Evolutionary conservation across 2,797 vertebrate species (phyloP), one percentile per base, ranked within the genome.

Genomic region (Amphiprion clarkii): DNA sequence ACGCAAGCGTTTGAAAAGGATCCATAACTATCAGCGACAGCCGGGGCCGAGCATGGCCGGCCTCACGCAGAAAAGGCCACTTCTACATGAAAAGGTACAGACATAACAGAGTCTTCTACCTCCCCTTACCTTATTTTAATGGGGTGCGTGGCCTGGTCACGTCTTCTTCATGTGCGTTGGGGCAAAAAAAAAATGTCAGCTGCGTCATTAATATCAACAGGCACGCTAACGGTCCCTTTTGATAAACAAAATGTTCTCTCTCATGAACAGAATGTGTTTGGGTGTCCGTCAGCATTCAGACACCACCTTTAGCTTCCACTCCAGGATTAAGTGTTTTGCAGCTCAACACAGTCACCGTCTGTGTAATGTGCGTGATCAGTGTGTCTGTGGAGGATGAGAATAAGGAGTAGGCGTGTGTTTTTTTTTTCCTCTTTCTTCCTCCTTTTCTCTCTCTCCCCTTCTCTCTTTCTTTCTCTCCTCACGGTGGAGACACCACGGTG

Each of bases 11-110:
- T 65, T 71, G 77, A 84, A 77, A 84, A 85, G 88, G 92, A 94
- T 92, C 92, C 86, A 91, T 93, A 93, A 94, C 89, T 46, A 90
- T 84, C 89, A 84, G 88, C 49, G 92, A 94, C 93, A 94, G 90
- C 81, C 73, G 71, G 79, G 88, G 84, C 88, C 52, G 13, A 82
- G 80, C 82, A 6, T 0, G 77, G 82, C 87, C 42, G 61, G 83
- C 84, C 88, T 85, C 75, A 53, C 77, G 81, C 74, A 31, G 88
- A 60, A 92, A 91, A 90, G 92, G 88, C 91, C 92, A 89, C 87
- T 74, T 81, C 80, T 82, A 87, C 90, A 90, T 88, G 90, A 87
- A 90, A 83, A 90, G 89, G 91, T 84, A 89, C 81, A 89, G 89
- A 87, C 83, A 65, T 56, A 75, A 74, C 59, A 46, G 60, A 79